phyloP scores from a whole-genome alignment of 2,113 vertebrate genomes.

The Pygathrix nemaeus region DNA sequence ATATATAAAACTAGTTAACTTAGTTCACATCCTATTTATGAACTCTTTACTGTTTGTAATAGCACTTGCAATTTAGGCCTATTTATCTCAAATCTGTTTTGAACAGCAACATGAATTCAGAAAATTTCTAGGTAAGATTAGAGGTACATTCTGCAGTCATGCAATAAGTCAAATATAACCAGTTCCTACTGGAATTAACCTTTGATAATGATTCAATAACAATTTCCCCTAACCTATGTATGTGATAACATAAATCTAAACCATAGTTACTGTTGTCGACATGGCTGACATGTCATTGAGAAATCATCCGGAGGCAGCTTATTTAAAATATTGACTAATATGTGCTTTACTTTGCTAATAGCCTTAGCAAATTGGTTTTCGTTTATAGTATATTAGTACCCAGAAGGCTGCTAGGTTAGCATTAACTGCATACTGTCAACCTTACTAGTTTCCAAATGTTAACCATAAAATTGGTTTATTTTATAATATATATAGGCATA shows the following conservation, averaged over 20 bases:
- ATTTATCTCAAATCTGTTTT: constrained; percentile 44
- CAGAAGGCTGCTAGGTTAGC: background rate
- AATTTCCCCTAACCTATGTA: constrained; percentile 50
- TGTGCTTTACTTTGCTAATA: constrained; percentile 39
- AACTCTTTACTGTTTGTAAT: background rate
- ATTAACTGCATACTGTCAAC: background rate
- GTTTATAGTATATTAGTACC: background rate
- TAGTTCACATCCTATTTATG: background rate
- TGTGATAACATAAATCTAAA: constrained; percentile 25
- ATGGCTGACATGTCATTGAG: constrained; percentile 32
- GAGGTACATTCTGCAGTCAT: constrained; percentile 9
- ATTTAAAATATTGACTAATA: constrained; percentile 49
- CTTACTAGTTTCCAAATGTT: background rate
- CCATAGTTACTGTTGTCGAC: background rate
- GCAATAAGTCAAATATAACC: constrained; percentile 45
- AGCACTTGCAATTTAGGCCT: background rate
- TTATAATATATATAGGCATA: background rate
- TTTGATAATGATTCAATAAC: constrained; percentile 51
- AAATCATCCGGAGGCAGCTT: constrained; percentile 23
- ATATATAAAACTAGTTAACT: background rate
- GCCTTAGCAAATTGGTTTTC: constrained; percentile 49
- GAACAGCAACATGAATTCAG: constrained; percentile 25
- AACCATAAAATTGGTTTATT: background rate
- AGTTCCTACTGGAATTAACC: constrained; percentile 52
- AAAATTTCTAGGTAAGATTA: constrained; percentile 36